A percentile compares a stretch with the other conserved stretches of the same genome.
These are phyloP conservation scores for Holacanthus passer DNA, from an alignment of 2,113 vertebrate species.

Conservation along the genomic window DNA sequence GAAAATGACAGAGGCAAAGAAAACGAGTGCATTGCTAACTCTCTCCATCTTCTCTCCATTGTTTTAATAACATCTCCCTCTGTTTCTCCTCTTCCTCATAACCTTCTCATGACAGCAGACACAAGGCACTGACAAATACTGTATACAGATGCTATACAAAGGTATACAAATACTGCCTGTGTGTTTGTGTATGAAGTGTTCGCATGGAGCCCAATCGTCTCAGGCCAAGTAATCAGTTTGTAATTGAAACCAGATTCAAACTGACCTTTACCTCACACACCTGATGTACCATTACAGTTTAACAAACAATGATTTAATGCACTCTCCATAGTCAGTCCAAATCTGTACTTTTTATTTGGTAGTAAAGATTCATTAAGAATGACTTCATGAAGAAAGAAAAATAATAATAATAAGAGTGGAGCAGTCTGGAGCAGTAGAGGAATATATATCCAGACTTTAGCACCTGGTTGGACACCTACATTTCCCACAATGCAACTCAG, in stretches of 20 bases:
- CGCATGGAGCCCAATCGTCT: not conserved
- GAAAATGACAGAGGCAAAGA: slow-evolving; percentile 54
- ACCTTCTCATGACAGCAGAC: slow-evolving; percentile 37
- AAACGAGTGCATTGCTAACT: slow-evolving; percentile 65
- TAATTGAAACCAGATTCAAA: slow-evolving; percentile 29
- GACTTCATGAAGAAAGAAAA: not conserved
- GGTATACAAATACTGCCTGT: not conserved
- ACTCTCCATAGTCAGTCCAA: not conserved
- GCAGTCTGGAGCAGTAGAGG: not conserved
- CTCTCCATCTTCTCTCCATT: slow-evolving; percentile 58
- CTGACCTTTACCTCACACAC: slow-evolving; percentile 8
- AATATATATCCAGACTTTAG: too few species aligned
- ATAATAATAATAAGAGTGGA: not conserved
- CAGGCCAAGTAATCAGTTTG: slow-evolving; percentile 18
- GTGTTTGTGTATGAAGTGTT: not conserved
- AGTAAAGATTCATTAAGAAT: not conserved
- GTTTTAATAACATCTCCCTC: slow-evolving; percentile 59
- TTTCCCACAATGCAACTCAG: too few species aligned
- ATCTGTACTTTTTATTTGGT: not conserved
- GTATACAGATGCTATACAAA: too few species aligned
- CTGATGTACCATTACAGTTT: not conserved
- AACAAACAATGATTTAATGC: not conserved
- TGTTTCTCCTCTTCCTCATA: slow-evolving; percentile 32
- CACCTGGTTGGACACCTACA: too few species aligned
- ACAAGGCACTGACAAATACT: slow-evolving; percentile 16